Evolutionary conservation across 2,113 vertebrate species (phyloP).

Genomic region (Mixornis gularis): DNA sequence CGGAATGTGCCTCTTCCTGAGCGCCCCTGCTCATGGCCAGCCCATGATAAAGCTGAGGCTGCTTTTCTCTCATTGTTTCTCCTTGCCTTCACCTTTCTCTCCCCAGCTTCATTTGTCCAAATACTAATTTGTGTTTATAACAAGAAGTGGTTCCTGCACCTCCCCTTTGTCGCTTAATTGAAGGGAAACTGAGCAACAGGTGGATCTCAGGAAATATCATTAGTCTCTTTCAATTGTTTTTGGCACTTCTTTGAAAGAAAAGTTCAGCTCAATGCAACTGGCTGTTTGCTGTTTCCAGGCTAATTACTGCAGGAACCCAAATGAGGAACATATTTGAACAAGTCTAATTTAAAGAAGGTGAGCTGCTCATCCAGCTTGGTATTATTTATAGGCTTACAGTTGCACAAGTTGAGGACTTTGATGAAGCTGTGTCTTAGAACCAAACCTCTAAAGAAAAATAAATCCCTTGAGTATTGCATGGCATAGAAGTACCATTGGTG

Average conservation of each 20-base stretch:
- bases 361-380: not conserved
- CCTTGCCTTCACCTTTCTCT: not conserved
- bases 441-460: not conserved
- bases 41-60: conserved; percentile 13
- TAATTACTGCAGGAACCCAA: conserved; percentile 22
- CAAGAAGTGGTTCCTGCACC: not conserved
- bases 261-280: conserved; percentile 15
- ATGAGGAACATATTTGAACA: not conserved
- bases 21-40: not conserved
- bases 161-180: conserved; percentile 48
- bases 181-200: conserved; percentile 57
- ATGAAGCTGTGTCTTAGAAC: not conserved
- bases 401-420: not conserved
- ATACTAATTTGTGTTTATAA: conserved; percentile 56
- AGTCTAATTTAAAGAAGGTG: not conserved
- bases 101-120: not conserved
- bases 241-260: conserved; percentile 44
- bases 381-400: not conserved
- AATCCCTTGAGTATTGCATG: not conserved
- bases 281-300: not conserved
- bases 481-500: not conserved
- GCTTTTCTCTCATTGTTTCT: conserved; percentile 33
- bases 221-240: conserved; percentile 39
- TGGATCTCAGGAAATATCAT: conserved; percentile 57
- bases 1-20: conserved; percentile 52